A percentile compares a stretch with the other conserved stretches of the same genome.
Conservation (phyloP, 2,113 vertebrate species). For the Pseudois nayaur region DNA sequence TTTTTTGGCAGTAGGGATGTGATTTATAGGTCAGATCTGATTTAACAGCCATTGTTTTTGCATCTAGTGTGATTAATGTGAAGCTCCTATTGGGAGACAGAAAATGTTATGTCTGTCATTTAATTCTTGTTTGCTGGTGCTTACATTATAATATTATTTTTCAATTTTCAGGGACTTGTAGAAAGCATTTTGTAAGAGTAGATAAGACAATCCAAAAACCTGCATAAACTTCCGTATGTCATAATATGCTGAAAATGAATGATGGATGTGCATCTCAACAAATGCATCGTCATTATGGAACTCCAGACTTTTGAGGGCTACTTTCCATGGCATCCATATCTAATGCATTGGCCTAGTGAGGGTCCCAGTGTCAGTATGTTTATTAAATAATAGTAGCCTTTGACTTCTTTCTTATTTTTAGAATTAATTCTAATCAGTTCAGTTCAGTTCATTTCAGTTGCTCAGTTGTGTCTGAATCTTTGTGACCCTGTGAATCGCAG, state of each 20-base stretch:
- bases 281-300: background rate
- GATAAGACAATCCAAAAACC: background rate
- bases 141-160: background rate
- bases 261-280: background rate
- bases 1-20: background rate
- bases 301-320: background rate
- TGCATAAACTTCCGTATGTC: background rate
- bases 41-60: background rate
- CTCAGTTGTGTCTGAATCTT: no score
- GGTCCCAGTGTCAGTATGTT: background rate
- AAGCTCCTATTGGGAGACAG: background rate
- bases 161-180: background rate
- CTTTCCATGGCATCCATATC: background rate
- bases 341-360: background rate
- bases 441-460: no score
- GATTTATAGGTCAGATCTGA: background rate
- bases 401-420: background rate
- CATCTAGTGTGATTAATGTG: background rate
- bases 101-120: background rate
- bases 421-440: background rate
- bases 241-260: background rate
- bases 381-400: background rate
- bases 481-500: no score
- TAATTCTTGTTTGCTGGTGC: background rate
- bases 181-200: background rate